A percentile compares a stretch with the other conserved stretches of the same genome.
Conservation (phyloP, 2,888 invertebrate genomes). For the Trypoxylon attenuatum region DNA sequence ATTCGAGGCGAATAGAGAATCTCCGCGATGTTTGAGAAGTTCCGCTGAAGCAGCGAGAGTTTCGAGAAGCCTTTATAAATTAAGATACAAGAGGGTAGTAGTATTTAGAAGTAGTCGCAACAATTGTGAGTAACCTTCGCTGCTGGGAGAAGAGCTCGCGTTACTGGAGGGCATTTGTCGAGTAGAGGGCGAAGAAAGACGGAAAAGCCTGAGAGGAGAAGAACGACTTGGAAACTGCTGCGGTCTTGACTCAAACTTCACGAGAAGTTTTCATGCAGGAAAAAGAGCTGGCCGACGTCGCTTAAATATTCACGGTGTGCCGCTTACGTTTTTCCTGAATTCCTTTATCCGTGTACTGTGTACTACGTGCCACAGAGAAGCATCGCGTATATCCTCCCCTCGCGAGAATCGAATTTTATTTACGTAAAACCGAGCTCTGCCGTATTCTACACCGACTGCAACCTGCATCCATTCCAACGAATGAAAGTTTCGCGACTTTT, state of each 20-base stretch:
- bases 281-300: background rate
- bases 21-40: too few species aligned
- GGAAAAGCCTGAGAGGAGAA: conserved; percentile 22
- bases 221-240: conserved; percentile 23
- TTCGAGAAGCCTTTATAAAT: conserved; percentile 5
- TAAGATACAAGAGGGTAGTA: background rate
- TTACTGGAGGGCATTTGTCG: conserved; percentile 6
- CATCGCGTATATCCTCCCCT: too few species aligned
- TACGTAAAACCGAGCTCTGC: too few species aligned
- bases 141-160: conserved; percentile 16
- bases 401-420: conserved; percentile 9
- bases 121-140: conserved; percentile 17
- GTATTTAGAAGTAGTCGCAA: conserved; percentile 16
- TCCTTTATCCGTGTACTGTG: conserved; percentile 27
- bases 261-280: conserved; percentile 8
- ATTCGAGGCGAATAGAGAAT: too few species aligned
- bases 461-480: too few species aligned
- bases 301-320: conserved; percentile 35
- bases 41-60: background rate
- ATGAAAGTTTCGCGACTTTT: too few species aligned
- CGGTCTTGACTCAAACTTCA: conserved; percentile 4
- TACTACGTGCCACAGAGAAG: too few species aligned
- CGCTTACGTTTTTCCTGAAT: conserved; percentile 23
- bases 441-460: too few species aligned
- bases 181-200: background rate